These are phyloP conservation scores for Odontamblyopus lacepedii DNA, from an alignment of 2,797 vertebrate species.

Conservation along the genomic window DNA sequence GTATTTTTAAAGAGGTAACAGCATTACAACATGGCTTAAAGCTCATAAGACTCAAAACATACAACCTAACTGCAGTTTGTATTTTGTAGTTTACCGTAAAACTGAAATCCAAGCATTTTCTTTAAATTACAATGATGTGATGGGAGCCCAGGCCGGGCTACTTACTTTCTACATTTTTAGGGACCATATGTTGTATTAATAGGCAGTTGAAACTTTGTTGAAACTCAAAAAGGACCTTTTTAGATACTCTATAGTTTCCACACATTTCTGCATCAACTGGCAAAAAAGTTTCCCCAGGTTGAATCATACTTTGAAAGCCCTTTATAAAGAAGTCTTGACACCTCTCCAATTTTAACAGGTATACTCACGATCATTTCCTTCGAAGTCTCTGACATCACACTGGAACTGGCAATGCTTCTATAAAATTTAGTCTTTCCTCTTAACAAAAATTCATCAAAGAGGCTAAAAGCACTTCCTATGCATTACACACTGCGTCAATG, in stretches of 20 bases:
- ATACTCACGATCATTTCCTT: not conserved
- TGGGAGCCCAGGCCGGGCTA: slow-evolving; percentile 2
- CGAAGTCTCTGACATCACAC: not conserved
- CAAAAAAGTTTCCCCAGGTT: slow-evolving; percentile 7
- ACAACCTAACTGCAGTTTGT: not conserved
- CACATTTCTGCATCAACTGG: slow-evolving; percentile 7
- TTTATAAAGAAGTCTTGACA: slow-evolving; percentile 8
- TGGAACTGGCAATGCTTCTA: not conserved
- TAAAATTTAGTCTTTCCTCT: slow-evolving; percentile 1
- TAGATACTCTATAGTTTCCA: not conserved
- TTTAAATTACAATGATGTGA: not conserved
- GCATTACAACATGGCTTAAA: no score
- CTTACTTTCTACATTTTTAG: slow-evolving; percentile 44
- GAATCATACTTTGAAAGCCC: not conserved
- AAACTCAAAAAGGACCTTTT: not conserved
- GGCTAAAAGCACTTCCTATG: not conserved
- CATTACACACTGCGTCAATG: not conserved
- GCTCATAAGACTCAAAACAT: no score
- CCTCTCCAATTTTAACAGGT: slow-evolving; percentile 4
- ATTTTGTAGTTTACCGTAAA: not conserved
- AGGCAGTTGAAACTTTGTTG: slow-evolving; percentile 7
- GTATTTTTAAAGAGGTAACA: no score
- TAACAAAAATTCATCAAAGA: not conserved
- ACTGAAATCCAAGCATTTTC: not conserved
- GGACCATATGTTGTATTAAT: slow-evolving; percentile 47